Evolutionary conservation across 2,797 vertebrate genomes (phyloP), one percentile per base, ranked within the genome.

Genomic region (Chaunax sp.): DNA sequence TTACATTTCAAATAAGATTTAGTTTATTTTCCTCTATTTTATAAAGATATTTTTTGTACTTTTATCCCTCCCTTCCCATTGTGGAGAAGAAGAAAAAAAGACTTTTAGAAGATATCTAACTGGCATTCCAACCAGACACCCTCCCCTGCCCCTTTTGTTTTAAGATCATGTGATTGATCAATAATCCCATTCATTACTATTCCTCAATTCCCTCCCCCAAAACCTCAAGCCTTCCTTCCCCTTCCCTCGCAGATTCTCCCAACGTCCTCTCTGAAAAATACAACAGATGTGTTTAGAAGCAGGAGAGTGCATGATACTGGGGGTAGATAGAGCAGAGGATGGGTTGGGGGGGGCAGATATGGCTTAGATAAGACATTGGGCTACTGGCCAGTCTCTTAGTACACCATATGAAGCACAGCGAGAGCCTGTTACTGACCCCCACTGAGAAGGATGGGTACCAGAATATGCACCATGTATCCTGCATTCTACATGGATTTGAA

Each of bases 401-500:
- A 82, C 74, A 71, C 79, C 85, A 88, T 90, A 87, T 90, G 89
- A 84, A 85, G 83, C 89, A 72, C 88, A 89, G 88, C 76, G 3
- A 83, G 86, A 69, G 77, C 62, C 76, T 77, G 76, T 77, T 63
- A 50, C 80, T 51, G 64, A 76, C 68, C 78, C 83, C 80, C 59
- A 26, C 20, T 37, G 78, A 23, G 82, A 81, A 78, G 79, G 81
- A 84, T 61, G 84, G 77, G 38, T 51, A 67, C 59, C 3, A 52
- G 78, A 87, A 80, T 35, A 81, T 61, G 74, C 58, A 28, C 72
- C 30, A 60, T 65, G 63, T 56, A 12, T 69, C 61, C 68, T 57
- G 75, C 51, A 18, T 77, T 73, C 64, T 41, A 19, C 19, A 58
- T 10, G 25, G 60, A 72, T 54, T 18, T 23, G 56, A 75, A 64